Conservation (phyloP, 1,140 invertebrate genomes). For the Ericerus pela region DNA sequence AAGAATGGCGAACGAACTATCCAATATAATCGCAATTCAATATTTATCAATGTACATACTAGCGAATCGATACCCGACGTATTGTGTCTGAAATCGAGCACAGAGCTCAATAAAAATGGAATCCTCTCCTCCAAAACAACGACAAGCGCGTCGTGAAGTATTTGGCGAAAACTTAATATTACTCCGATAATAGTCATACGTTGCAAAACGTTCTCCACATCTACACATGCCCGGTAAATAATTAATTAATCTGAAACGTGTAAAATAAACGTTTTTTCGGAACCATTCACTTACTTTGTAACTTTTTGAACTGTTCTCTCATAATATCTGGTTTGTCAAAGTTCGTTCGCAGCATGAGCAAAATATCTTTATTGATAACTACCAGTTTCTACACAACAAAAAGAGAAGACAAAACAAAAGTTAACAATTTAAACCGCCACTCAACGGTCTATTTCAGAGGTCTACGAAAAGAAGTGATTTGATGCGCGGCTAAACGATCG, state of each 20-base stretch:
- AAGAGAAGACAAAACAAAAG: constrained; percentile 19
- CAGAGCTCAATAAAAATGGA: constrained; percentile 90
- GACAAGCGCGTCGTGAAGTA: constrained; percentile 82
- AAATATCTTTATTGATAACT: constrained; percentile 77
- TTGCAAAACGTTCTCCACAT: constrained; percentile 86
- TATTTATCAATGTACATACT: background rate
- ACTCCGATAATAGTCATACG: constrained; percentile 97
- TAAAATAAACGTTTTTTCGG: background rate
- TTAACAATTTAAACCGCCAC: background rate
- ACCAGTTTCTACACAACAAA: constrained; percentile 55
- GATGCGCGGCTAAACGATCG: too few relatives aligned
- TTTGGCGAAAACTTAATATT: constrained; percentile 83
- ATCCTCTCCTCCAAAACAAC: constrained; percentile 89
- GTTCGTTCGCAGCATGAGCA: constrained; percentile 79
- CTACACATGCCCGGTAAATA: constrained; percentile 28
- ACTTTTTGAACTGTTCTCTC: constrained; percentile 86
- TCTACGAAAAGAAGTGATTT: too few relatives aligned
- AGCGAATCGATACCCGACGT: constrained; percentile 17
- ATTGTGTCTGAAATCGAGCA: constrained; percentile 87
- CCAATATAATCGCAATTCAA: background rate
- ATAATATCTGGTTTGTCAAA: constrained; percentile 97
- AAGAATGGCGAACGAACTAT: background rate
- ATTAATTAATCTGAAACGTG: background rate
- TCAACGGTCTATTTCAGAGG: too few relatives aligned
- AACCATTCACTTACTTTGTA: constrained; percentile 41